These are phyloP conservation scores for Spermophilus dauricus DNA, from an alignment of 2,113 vertebrate genomes.

Conservation along the genomic window DNA sequence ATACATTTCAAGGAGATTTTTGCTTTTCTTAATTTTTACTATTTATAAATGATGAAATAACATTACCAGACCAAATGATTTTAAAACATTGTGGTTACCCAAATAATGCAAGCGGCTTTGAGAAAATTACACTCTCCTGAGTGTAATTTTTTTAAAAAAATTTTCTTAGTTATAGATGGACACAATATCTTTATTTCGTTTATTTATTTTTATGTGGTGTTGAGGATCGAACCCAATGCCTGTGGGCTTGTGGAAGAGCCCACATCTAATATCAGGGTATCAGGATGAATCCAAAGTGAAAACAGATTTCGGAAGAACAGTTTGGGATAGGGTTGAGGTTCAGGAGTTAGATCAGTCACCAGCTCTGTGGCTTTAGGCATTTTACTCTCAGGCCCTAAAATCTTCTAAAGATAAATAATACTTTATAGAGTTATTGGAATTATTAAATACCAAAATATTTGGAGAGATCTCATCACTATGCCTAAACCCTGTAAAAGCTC, in stretches of 20 bases:
- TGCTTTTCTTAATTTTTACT: background rate
- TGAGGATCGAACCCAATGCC: no score
- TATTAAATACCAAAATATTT: background rate
- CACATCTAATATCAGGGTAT: background rate
- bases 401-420: constrained; percentile 1
- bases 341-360: background rate
- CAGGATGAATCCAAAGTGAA: background rate
- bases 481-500: background rate
- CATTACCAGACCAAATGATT: background rate
- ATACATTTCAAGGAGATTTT: background rate
- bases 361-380: background rate
- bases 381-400: background rate
- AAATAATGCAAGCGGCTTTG: background rate
- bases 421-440: background rate
- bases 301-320: background rate
- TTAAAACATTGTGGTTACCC: background rate
- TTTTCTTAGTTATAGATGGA: no score
- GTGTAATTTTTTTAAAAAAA: background rate
- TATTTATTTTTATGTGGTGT: no score
- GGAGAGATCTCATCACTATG: background rate
- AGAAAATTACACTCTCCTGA: background rate
- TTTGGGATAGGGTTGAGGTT: background rate
- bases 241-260: background rate
- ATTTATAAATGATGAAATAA: constrained; percentile 41
- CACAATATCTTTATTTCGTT: no score